A percentile compares a stretch with the other conserved stretches of the same genome.
Evolutionary conservation across 2,888 invertebrate genomes (phyloP).

Genomic region (Chrysolina americana): DNA sequence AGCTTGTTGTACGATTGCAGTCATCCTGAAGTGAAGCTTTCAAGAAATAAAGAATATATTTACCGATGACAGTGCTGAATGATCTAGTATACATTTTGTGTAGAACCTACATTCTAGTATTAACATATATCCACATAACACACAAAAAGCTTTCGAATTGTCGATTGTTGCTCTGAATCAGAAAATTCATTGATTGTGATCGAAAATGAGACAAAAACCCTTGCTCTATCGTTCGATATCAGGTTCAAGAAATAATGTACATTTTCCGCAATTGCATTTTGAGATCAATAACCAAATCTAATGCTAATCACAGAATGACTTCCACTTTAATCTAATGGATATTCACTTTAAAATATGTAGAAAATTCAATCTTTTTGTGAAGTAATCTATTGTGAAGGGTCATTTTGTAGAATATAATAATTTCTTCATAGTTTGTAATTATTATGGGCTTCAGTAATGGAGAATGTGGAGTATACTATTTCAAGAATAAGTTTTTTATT

Average conservation of each 20-base stretch:
- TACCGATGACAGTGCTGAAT: conserved; percentile 46
- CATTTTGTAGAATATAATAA: too few species aligned
- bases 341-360: too few species aligned
- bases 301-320: too few species aligned
- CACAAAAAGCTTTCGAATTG: conserved; percentile 13
- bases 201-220: not conserved
- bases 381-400: too few species aligned
- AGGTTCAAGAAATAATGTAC: not conserved
- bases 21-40: conserved; percentile 30
- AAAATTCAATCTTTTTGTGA: too few species aligned
- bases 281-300: too few species aligned
- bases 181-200: not conserved
- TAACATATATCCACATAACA: conserved; percentile 25
- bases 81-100: conserved; percentile 37
- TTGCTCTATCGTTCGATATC: not conserved
- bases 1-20: conserved; percentile 24
- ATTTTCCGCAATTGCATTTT: too few species aligned
- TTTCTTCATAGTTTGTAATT: too few species aligned
- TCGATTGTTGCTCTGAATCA: not conserved
- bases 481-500: too few species aligned
- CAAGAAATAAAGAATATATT: conserved; percentile 34
- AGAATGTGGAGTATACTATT: too few species aligned
- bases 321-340: too few species aligned
- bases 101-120: conserved; percentile 21
- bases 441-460: too few species aligned